Evolutionary conservation across 1,140 invertebrate species (phyloP), one percentile per base, ranked within the genome.

Genomic region (Nephila pilipes): DNA sequence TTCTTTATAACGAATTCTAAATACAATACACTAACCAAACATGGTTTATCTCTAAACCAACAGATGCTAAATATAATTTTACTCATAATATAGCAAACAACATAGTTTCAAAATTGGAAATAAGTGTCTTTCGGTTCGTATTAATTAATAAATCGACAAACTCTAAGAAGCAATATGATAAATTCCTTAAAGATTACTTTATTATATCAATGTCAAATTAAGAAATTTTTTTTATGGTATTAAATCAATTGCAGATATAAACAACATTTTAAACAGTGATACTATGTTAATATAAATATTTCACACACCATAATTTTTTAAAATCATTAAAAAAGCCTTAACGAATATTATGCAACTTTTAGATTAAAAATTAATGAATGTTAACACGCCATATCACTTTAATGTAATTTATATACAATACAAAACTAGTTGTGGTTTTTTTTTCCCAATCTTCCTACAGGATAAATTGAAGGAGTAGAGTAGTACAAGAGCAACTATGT

Each of bases 241-340:
- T 20, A 58, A 58, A 22, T 58, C 16, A 58, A 20, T 16, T 58
- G 38, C 57, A 58, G 57, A 58, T 58, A 58, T 58, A 58, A 16
- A 58, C 20, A 18, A 14, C 3, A 18, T 58, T 58, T 18, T 58
- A 22, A 58, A 58, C 16, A 58, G 18, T 58, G 16, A 20, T 18
- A 20, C 22, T 18, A 58, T 20, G 5, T 20, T 58, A 58, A 58
- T 18, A 58, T 20, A 18, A 16, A 58, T 58, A 18, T 46, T 58
- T 46, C 10, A 29, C 80, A 25, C n/a, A 83, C 80, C 80, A 83
- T 83, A 83, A 14, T 83, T 83, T 83, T 83, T 83, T 55, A 83
- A 57, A 83, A 55, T 55, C 80, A 83, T 83, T 55, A 25, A 83
- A 55, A 25, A 83, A 25, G 20, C 18, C 25, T 55, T 32, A 16